phyloP scores from a whole-genome alignment of 2,888 invertebrate genomes.

The Drosophila mercatorum region DNA sequence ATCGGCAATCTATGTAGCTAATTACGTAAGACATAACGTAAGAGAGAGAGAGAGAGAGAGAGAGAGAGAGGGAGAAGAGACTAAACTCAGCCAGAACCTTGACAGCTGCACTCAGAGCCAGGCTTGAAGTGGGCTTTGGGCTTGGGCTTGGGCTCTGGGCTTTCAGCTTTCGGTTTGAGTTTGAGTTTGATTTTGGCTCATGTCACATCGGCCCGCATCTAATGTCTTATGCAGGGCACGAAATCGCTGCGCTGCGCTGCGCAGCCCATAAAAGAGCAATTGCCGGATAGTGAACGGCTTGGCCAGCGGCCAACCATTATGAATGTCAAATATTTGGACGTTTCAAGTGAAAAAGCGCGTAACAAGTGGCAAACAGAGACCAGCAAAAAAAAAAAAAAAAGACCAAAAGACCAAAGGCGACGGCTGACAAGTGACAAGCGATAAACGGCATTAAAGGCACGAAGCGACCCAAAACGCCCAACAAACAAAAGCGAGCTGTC shows the following conservation, averaged over 20 bases:
- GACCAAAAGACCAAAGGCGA: conserved; percentile 35
- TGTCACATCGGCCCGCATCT: conserved; percentile 14
- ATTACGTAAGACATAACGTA: conserved; percentile 21
- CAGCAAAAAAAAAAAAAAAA: background rate
- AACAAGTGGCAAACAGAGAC: conserved; percentile 52
- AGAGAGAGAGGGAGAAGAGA: background rate
- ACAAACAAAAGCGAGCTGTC: conserved; percentile 12
- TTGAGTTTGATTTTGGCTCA: background rate
- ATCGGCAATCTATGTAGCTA: conserved; percentile 25
- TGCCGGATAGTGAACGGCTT: conserved; percentile 25
- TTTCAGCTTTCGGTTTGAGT: too few species aligned
- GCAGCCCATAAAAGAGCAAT: conserved; percentile 40
- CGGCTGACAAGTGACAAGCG: conserved; percentile 40
- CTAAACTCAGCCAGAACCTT: conserved; percentile 29
- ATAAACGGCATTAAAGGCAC: conserved; percentile 48
- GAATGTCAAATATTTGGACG: conserved; percentile 69
- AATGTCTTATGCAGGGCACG: conserved; percentile 52
- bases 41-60: background rate
- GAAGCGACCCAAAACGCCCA: conserved; percentile 26
- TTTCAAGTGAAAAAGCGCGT: conserved; percentile 48
- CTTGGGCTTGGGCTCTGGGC: too few species aligned
- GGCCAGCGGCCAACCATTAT: conserved; percentile 52
- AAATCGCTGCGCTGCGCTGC: conserved; percentile 15
- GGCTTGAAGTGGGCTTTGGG: background rate
- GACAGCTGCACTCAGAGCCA: conserved; percentile 13